These are phyloP conservation scores for Cerastis leucographa DNA, from an alignment of 2,888 invertebrate genomes.

Conservation along the genomic window DNA sequence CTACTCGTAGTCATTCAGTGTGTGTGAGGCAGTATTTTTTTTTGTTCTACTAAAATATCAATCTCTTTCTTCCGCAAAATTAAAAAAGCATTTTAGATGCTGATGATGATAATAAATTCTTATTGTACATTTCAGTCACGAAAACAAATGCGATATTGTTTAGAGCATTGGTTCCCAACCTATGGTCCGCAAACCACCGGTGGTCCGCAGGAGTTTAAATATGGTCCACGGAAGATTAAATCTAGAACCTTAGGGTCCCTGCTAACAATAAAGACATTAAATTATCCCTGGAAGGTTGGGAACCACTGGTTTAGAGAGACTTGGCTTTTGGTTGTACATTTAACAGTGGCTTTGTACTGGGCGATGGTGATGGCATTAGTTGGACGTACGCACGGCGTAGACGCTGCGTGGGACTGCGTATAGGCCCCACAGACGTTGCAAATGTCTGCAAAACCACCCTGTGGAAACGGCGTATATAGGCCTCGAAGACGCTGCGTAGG, in stretches of 20 bases:
- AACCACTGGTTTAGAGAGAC: not conserved
- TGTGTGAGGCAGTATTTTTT: no score
- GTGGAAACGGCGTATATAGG: not conserved
- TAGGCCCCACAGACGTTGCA: no score
- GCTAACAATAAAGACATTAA: no score
- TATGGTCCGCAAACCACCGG: no score
- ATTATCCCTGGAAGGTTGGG: no score
- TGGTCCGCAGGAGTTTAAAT: no score
- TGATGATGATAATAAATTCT: conserved; percentile 12
- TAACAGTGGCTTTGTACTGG: not conserved
- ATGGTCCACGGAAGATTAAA: no score
- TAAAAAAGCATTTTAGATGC: conserved; percentile 19
- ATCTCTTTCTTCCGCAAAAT: not conserved
- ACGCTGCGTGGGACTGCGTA: not conserved
- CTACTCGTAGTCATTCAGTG: not conserved
- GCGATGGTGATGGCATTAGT: not conserved
- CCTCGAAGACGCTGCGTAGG: not conserved
- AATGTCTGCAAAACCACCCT: not conserved
- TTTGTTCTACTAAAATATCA: not conserved
- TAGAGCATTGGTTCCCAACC: not conserved
- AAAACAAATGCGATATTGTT: conserved; percentile 20
- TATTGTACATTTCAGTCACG: conserved; percentile 42
- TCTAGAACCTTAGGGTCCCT: no score
- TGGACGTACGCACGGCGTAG: not conserved
- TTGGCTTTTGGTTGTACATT: conserved; percentile 1